Evolutionary conservation across 1,140 invertebrate genomes (phyloP).

Genomic region (Dufourea novaeangliae): DNA sequence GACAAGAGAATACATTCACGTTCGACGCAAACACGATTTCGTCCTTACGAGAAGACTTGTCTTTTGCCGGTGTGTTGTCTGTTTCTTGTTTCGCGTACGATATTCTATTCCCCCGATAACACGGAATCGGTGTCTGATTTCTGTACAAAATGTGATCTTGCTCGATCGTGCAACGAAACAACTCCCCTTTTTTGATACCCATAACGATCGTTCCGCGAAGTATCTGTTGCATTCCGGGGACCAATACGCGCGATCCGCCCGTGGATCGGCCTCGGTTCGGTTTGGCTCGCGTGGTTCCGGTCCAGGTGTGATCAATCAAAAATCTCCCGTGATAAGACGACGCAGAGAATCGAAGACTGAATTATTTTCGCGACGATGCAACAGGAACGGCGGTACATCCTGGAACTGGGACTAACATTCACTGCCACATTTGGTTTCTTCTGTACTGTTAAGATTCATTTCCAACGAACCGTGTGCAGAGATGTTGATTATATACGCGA

Average conservation of each 20-base stretch:
- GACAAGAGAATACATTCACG: not conserved
- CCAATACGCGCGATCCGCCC: conserved; percentile 16
- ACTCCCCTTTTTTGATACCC: not conserved
- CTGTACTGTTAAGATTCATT: not conserved
- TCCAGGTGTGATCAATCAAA: conserved; percentile 20
- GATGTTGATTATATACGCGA: not conserved
- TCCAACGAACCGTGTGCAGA: not conserved
- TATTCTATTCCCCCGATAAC: not conserved
- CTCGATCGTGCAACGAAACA: conserved; percentile 26
- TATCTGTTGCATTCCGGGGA: conserved; percentile 36
- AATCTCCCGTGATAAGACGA: not conserved
- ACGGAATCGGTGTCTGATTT: not conserved
- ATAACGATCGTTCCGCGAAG: not conserved
- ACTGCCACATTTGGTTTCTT: conserved; percentile 31
- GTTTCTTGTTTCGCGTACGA: not conserved
- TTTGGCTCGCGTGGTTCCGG: conserved; percentile 15
- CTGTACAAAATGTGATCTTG: not conserved
- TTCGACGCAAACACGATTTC: conserved; percentile 3
- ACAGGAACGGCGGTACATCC: not conserved
- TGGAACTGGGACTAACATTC: conserved; percentile 9
- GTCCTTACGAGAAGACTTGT: conserved; percentile 9
- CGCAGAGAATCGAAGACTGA: conserved; percentile 54
- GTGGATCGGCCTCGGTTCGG: not conserved
- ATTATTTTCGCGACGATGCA: conserved; percentile 4
- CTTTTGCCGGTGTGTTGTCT: not conserved